Conservation (phyloP, 2,888 invertebrate species). For the Smittia sp. region DNA sequence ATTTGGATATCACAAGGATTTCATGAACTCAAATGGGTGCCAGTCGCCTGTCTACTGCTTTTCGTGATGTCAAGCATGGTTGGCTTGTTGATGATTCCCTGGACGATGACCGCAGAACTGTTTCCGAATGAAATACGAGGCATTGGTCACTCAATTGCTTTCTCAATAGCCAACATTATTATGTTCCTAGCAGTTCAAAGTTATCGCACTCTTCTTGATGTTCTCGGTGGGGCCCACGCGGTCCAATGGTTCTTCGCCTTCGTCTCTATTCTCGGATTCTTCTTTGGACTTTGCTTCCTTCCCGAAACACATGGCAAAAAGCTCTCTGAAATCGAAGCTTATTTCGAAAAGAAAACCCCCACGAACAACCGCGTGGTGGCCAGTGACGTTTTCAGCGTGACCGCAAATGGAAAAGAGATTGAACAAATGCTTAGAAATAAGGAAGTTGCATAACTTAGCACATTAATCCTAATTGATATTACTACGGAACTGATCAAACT, state of each 20-base stretch:
- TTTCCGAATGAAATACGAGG: constrained; percentile 62
- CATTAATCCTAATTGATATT: neutral
- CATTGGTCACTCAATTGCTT: constrained; percentile 59
- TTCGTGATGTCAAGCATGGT: constrained; percentile 62
- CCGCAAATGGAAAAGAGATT: constrained; percentile 27
- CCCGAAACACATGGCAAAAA: constrained; percentile 66
- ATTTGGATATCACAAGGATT: constrained; percentile 53
- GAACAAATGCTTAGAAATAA: constrained; percentile 37
- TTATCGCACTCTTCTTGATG: constrained; percentile 51
- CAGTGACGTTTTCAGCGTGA: constrained; percentile 29
- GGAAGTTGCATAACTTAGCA: constrained; percentile 18
- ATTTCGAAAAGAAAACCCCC: constrained; percentile 54
- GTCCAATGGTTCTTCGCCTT: constrained; percentile 59
- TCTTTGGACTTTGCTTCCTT: constrained; percentile 51
- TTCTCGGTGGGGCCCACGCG: constrained; percentile 55
- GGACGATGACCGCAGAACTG: constrained; percentile 66
- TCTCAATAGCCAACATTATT: constrained; percentile 58
- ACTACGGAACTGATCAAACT: neutral
- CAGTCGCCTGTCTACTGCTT: constrained; percentile 56
- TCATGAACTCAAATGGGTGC: constrained; percentile 53
- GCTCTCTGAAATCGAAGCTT: constrained; percentile 60
- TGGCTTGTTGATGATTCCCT: constrained; percentile 61
- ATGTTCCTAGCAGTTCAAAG: constrained; percentile 60
- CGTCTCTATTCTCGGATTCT: constrained; percentile 52
- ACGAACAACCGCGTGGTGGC: constrained; percentile 5